Evolutionary conservation across 2,888 invertebrate genomes (phyloP), one percentile per base, ranked within the genome.

Genomic region (Argyresthia goedartella): DNA sequence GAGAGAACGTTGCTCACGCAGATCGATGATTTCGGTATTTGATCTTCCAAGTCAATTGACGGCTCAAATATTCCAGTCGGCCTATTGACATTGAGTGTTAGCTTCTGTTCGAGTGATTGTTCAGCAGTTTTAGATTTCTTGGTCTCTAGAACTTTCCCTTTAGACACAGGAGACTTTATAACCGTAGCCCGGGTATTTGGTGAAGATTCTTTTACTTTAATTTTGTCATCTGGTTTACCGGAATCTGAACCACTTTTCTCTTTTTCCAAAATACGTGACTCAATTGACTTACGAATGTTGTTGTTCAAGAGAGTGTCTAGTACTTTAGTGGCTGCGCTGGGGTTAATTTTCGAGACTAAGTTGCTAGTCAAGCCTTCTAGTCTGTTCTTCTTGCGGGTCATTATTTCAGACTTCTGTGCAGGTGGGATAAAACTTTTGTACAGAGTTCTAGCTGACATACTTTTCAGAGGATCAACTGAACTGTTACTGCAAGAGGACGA

Each of bases 51-150:
- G 70, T 91, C 91, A 35, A 91, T 76, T 1, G 92, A 90, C 0
- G 92, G 89, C 65, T 92, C 91, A 69, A 92, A 92, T 62, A 92
- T 89, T 8, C 92, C 92, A 0, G 92, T 92, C 0, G 91, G 91
- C 58, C 81, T 81, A 59, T 87, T 87, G 4, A 81, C 74, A 64
- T 84, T 82, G 0, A 86, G 78, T 35, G 85, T 76, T 15, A 80
- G 60, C 11, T 68, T 63, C 56, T 68, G 68, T 53, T 76, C 76
- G n/a, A 65, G 54, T 4, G 59, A 54, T 44, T 65, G 53, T 39
- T 84, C 81, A 10, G 68, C 51, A 8, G 63, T 56, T 64, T 76
- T 87, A 0, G 73, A 61, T 64, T 85, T 88, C 59, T 88, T 88
- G 1, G 73, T 62, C 52, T 88, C 88, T 13, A 85, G 56, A 8